Evolutionary conservation across 2,113 vertebrate genomes (phyloP).

Genomic region (Hyla sarda): DNA sequence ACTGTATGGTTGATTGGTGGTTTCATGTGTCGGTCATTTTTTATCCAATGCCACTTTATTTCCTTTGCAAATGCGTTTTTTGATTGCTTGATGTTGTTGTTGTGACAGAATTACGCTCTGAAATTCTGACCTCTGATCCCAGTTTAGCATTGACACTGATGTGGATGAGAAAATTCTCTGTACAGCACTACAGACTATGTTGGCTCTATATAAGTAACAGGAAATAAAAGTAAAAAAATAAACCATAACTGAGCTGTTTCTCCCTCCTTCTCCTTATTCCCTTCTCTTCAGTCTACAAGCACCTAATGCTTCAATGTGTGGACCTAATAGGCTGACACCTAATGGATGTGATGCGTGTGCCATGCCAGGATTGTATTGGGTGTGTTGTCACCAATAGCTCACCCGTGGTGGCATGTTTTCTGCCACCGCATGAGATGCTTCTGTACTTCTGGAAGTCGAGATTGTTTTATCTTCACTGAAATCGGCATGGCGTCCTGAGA

Average conservation of each 20-base stretch:
- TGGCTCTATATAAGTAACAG: background rate
- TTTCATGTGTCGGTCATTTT: too few relatives aligned
- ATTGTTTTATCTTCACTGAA: background rate
- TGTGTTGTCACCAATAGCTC: slow-evolving; percentile 2
- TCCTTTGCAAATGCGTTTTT: too few relatives aligned
- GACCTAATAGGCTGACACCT: slow-evolving; percentile 3
- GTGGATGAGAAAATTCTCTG: too few relatives aligned
- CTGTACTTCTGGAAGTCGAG: background rate
- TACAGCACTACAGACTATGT: background rate
- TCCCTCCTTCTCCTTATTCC: background rate
- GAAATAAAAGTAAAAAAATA: background rate
- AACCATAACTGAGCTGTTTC: background rate
- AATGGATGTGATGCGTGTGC: background rate
- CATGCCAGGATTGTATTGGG: background rate
- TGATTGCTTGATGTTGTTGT: too few relatives aligned
- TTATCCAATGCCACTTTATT: too few relatives aligned
- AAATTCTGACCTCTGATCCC: too few relatives aligned
- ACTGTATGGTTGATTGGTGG: too few relatives aligned
- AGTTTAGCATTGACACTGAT: too few relatives aligned
- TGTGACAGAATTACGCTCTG: too few relatives aligned
- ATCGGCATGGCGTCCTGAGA: too few relatives aligned
- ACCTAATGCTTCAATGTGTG: background rate
- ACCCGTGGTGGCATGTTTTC: background rate
- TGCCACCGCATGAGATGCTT: background rate
- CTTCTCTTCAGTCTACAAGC: too few relatives aligned